Evolutionary conservation across 1,140 invertebrate species (phyloP).

Genomic region (Bombyx mandarina): DNA sequence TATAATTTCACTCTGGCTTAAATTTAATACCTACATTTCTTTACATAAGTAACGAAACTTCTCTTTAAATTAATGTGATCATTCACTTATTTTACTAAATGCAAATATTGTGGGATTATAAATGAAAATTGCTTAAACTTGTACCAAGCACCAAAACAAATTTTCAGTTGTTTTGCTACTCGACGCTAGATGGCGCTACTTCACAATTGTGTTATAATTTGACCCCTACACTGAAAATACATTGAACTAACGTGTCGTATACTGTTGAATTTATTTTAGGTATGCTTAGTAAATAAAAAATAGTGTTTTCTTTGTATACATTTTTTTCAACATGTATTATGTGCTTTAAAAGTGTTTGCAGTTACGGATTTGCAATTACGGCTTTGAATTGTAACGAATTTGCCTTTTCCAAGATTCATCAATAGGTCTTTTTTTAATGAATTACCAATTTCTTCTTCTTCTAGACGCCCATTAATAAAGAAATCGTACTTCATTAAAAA

Average conservation of each 20-base stretch:
- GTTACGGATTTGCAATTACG: too few relatives aligned
- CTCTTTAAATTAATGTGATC: background rate
- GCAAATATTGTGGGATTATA: background rate
- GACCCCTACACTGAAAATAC: too few relatives aligned
- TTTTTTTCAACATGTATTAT: background rate
- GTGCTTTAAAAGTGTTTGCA: background rate
- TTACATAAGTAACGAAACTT: too few relatives aligned
- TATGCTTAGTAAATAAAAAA: background rate
- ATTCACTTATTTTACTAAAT: background rate
- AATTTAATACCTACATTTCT: too few relatives aligned
- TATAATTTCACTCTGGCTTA: too few relatives aligned
- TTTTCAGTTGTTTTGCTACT: constrained; percentile 28
- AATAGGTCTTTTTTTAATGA: too few relatives aligned
- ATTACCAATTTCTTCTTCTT: too few relatives aligned
- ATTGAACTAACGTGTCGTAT: background rate
- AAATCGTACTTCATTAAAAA: too few relatives aligned
- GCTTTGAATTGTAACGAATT: too few relatives aligned
- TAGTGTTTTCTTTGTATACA: background rate
- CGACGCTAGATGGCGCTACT: constrained; percentile 38
- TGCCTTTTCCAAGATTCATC: too few relatives aligned
- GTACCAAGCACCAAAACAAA: constrained; percentile 1
- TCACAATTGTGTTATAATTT: background rate
- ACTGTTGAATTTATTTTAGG: background rate
- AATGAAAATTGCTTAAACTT: background rate
- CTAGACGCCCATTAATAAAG: too few relatives aligned